A percentile compares a stretch with the other conserved stretches of the same genome.
These are phyloP conservation scores for Cantharis rufa DNA, from an alignment of 2,888 invertebrate species.

Conservation along the genomic window DNA sequence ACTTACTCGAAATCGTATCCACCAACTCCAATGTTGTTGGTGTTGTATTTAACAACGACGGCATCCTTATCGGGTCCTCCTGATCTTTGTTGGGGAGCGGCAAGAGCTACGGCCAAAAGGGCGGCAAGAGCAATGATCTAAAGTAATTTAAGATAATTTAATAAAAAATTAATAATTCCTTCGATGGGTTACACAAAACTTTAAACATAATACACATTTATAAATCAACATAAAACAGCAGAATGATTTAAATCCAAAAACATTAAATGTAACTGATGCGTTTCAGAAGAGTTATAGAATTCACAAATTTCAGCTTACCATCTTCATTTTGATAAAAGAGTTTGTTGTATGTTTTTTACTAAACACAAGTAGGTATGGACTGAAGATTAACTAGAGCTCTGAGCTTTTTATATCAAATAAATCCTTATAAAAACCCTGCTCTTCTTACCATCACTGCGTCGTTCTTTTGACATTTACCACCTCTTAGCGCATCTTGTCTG, in stretches of 20 bases:
- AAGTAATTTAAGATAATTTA: not conserved
- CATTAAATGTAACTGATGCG: not conserved
- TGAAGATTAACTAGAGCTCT: constrained; percentile 34
- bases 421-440: constrained; percentile 31
- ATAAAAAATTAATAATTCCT: not conserved
- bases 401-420: constrained; percentile 35
- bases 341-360: constrained; percentile 15
- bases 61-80: constrained; percentile 56
- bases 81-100: constrained; percentile 38
- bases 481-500: constrained; percentile 40
- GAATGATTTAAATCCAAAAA: not conserved
- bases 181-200: not conserved
- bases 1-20: constrained; percentile 51
- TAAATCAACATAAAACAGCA: not conserved
- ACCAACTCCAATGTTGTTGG: constrained; percentile 61
- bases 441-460: constrained; percentile 32
- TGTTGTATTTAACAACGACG: constrained; percentile 64
- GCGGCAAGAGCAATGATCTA: constrained; percentile 38
- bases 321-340: constrained; percentile 31
- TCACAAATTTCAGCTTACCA: constrained; percentile 21
- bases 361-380: constrained; percentile 30
- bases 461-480: constrained; percentile 43
- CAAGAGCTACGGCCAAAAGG: constrained; percentile 38
- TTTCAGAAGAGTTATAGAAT: not conserved
- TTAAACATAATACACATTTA: not conserved